These are phyloP conservation scores for Ceratotherium simum DNA, from an alignment of 2,113 vertebrate species.

Conservation along the genomic window DNA sequence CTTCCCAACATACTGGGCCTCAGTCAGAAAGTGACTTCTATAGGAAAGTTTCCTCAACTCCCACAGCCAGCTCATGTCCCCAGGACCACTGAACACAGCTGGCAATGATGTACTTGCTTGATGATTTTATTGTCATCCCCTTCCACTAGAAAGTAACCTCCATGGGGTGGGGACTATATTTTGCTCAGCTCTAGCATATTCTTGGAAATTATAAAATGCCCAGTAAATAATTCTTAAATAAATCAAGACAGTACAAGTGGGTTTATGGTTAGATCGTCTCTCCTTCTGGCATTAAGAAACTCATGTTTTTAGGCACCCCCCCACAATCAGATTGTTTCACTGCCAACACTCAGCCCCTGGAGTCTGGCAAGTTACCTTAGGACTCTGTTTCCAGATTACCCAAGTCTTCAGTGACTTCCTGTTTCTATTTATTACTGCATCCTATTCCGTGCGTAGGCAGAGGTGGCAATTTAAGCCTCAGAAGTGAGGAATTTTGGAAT, in stretches of 20 bases:
- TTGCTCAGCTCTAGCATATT: background rate
- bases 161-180: background rate
- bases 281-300: background rate
- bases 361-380: slow-evolving; percentile 53
- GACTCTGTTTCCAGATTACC: slow-evolving; percentile 57
- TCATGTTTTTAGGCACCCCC: background rate
- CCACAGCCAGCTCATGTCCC: background rate
- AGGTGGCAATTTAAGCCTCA: slow-evolving; percentile 65
- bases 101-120: background rate
- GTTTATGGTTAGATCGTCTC: background rate
- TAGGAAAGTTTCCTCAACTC: accelerated
- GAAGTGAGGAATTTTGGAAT: slow-evolving; percentile 66
- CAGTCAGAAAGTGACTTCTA: background rate
- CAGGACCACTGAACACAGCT: background rate
- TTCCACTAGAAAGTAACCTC: background rate
- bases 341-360: background rate
- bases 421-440: slow-evolving; percentile 65
- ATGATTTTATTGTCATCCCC: background rate
- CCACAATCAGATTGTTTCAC: background rate
- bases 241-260: background rate
- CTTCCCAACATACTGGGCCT: background rate
- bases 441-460: background rate
- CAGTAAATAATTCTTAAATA: slow-evolving; percentile 30
- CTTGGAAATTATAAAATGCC: background rate
- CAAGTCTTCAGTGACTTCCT: slow-evolving; percentile 54